Evolutionary conservation across 2,888 invertebrate species (phyloP), one percentile per base, ranked within the genome.

Genomic region (Liposcelis brunnea): DNA sequence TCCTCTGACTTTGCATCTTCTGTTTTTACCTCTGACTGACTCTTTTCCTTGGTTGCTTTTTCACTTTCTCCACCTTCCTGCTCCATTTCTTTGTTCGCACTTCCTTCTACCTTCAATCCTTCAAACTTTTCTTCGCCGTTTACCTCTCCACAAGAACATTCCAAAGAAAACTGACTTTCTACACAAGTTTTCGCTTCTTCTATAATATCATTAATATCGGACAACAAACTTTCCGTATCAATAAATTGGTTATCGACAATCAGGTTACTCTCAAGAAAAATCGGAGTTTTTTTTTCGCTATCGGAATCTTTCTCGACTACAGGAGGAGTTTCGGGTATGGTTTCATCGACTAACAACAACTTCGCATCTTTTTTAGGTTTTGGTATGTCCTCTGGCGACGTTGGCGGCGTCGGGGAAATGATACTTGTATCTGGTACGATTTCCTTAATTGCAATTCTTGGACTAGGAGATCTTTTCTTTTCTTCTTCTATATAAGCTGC

Each of bases 261-360:
- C 32, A n/a, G 32, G n/a, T 32, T 32, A 32, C 14, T 35, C 10
- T 40, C 19, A 19, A 18, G 19, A 18, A 40, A 40, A 40, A 40
- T 19, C 21, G 40, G 40, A 40, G 40, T 18, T 18, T 14, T 40
- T 18, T 19, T 40, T 14, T 40, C 5, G 26, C 26, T 26, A 6
- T 26, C 26, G 8, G 26, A 8, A n/a, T n/a, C n/a, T n/a, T n/a
- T n/a, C n/a, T n/a, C 37, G 14, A 36, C 37, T 15, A 36, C 37
- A 7, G 37, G 37, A 36, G 37, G 37, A 10, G 37, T 36, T 36
- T 36, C 37, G 8, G 14, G 37, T 10, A 36, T 10, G 37, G 14
- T 12, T 10, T 8, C 14, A 14, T 36, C 37, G 8, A 36, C 37
- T 10, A 18, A 10, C 10, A 36, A 14, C 7, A 7, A 8, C 37